Base-by-base conservation (phyloP, 2,797 vertebrate species). In the Poeciliopsis gracilis region DNA sequence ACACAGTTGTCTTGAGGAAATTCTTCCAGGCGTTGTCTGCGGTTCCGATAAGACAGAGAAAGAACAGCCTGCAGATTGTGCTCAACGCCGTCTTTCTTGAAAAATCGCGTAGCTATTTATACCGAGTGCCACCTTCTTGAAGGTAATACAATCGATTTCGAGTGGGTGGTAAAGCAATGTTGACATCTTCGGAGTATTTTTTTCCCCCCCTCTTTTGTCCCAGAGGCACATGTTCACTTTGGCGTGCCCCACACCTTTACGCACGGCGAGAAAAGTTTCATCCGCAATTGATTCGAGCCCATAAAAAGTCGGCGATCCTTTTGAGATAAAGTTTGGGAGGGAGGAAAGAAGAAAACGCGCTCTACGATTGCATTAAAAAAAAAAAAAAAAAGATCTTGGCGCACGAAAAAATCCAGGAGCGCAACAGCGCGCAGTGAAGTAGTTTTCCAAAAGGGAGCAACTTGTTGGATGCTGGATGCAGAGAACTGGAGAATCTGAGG, bases 131-230 rank as follows among this genome's bases (percentile, higher is more conserved):
- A 94, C 91, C 94, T 94, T 95, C 93, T 94, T 96, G 93, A 92
- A 95, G 92, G 90, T 95, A 96, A 96, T 93, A 93, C 89, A 97
- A 97, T 98, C 95, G 96, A 97, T 97, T 96, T 97, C 89, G 95
- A 96, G 97, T 97, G 97, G 97, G 97, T 97, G 97, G 97, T 85
- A 94, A 86, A 93, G 93, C 94, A 94, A 92, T 92, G 94, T 95
- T 94, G 95, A 95, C 96, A 96, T 97, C 94, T 95, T 96, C 94
- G 93, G 93, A 88, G 94, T 81, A 87, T 85, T 92, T 93, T 92
- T 93, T 75, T 30, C 0, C n/a, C 38, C 38, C 23, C 66, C 67
- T 45, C 43, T 70, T 61, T 61, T n/a, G 90, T 92, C 94, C 94
- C 90, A 90, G 91, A 93, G 94, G 90, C 91, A 88, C 84, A 94